Evolutionary conservation across 2,113 vertebrate species (phyloP).

Genomic region (Columba livia): DNA sequence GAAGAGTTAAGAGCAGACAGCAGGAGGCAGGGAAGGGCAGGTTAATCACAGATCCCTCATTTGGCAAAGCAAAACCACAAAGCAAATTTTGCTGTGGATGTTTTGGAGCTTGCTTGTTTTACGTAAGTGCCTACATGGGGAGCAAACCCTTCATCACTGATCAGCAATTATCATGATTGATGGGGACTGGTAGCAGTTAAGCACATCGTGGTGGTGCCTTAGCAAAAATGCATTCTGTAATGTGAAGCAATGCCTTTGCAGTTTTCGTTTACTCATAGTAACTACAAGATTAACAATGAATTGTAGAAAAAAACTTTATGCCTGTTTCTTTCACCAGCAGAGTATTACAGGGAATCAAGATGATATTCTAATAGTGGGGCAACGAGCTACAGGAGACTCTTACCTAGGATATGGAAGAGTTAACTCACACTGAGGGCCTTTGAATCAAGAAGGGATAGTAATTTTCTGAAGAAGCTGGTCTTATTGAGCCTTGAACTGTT

Average conservation of each 20-base stretch:
- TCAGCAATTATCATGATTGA: not conserved
- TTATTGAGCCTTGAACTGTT: not conserved
- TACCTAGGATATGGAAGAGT: not conserved
- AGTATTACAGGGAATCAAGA: not conserved
- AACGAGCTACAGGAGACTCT: not conserved
- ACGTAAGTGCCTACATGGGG: not conserved
- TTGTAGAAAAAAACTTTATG: not conserved
- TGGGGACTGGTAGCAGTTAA: not conserved
- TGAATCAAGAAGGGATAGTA: not conserved
- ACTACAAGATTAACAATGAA: not conserved
- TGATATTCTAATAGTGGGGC: not conserved
- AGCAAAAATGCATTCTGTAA: not conserved
- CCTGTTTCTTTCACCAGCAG: not conserved
- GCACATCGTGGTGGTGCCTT: not conserved
- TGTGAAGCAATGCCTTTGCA: not conserved
- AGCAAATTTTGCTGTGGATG: not conserved
- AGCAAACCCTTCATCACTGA: not conserved
- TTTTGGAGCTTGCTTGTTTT: not conserved
- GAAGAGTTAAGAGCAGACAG: not conserved
- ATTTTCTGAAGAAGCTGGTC: not conserved
- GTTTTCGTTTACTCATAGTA: not conserved
- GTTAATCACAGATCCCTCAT: not conserved
- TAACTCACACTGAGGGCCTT: not conserved
- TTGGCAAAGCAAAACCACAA: not conserved
- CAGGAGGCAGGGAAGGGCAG: not conserved